A percentile compares a stretch with the other conserved stretches of the same genome.
Conservation (phyloP, 2,113 vertebrate genomes). For the Triplophysa tibetana region DNA sequence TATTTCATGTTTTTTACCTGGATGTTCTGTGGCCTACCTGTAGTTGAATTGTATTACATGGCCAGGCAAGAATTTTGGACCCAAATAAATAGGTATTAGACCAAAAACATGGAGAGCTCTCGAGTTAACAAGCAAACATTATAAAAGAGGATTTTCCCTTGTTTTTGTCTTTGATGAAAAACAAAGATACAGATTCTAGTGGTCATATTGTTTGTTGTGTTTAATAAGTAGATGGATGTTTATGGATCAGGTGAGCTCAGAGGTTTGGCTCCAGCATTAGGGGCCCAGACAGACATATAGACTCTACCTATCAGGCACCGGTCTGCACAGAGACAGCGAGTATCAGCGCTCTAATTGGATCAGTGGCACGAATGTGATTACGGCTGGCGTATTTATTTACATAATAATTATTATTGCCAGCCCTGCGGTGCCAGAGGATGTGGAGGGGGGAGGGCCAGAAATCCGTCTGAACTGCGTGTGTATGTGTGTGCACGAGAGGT, state of each 20-base stretch:
- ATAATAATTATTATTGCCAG: conserved; percentile 83
- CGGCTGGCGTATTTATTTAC: conserved; percentile 83
- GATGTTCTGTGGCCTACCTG: too few species aligned
- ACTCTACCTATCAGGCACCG: conserved; percentile 72
- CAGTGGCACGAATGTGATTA: conserved; percentile 82
- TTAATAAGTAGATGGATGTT: conserved; percentile 44
- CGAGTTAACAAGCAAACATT: too few species aligned
- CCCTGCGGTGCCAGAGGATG: conserved; percentile 58
- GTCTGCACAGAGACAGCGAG: conserved; percentile 66
- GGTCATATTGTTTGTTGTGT: not conserved
- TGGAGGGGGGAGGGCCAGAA: conserved; percentile 38
- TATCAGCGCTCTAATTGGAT: conserved; percentile 79
- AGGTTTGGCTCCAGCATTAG: conserved; percentile 54
- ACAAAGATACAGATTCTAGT: too few species aligned
- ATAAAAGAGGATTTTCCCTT: too few species aligned
- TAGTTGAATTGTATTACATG: too few species aligned
- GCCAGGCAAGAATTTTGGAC: too few species aligned
- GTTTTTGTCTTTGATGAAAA: not conserved
- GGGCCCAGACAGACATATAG: conserved; percentile 64
- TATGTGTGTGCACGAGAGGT: conserved; percentile 20
- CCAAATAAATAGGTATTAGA: too few species aligned
- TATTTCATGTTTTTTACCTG: too few species aligned
- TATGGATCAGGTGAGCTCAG: conserved; percentile 49
- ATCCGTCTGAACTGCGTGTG: conserved; percentile 45
- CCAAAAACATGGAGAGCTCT: too few species aligned